Evolutionary conservation across 2,888 invertebrate genomes (phyloP).

Genomic region (Chrysolina oricalcia): DNA sequence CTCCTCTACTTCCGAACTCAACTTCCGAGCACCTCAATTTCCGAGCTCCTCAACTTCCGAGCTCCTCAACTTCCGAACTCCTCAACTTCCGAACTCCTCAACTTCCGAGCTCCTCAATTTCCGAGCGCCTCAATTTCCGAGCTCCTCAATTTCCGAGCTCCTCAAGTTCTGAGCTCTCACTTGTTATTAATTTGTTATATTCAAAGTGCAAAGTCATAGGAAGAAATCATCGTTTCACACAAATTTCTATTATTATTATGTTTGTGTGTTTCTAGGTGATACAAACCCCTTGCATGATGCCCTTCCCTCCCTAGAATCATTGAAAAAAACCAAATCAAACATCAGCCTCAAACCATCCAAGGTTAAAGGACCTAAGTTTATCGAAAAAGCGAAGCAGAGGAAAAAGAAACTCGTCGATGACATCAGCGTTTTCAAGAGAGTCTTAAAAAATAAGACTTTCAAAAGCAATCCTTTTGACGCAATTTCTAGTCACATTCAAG

Average conservation of each 20-base stretch:
- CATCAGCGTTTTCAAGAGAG: conserved; percentile 61
- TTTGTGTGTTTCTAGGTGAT: conserved; percentile 52
- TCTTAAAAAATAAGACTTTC: conserved; percentile 61
- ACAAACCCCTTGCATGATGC: conserved; percentile 65
- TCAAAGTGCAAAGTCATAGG: no score
- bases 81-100: no score
- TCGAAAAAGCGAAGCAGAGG: conserved; percentile 61
- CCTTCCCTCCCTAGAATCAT: conserved; percentile 65
- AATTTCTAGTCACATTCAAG: conserved; percentile 61
- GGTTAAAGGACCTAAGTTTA: conserved; percentile 56
- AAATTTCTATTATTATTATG: neutral
- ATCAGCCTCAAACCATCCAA: conserved; percentile 36
- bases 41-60: no score
- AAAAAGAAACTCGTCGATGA: conserved; percentile 62
- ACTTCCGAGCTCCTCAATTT: no score
- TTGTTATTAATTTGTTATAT: no score
- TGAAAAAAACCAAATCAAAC: conserved; percentile 52
- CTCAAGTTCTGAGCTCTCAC: no score
- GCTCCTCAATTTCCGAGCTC: no score
- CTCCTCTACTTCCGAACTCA: no score
- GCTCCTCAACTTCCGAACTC: no score
- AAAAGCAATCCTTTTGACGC: conserved; percentile 61
- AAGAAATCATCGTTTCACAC: no score
- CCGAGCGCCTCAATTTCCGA: no score
- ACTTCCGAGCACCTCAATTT: no score